A percentile compares a stretch with the other conserved stretches of the same genome.
Evolutionary conservation across 2,113 vertebrate genomes (phyloP).

Genomic region (Anas platyrhynchos): DNA sequence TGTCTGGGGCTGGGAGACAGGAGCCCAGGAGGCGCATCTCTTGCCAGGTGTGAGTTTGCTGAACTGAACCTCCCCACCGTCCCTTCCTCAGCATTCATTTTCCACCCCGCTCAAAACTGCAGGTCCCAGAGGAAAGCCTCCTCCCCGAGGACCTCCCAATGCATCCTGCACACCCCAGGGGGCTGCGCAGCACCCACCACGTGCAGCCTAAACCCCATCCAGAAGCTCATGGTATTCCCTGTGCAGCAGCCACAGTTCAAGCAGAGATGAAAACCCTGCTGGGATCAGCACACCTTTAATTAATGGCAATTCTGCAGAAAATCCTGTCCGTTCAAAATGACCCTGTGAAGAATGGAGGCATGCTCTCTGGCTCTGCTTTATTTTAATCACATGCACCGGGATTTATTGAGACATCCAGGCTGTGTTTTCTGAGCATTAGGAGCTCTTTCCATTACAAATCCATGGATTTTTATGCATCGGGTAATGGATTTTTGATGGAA

Average conservation of each 20-base stretch:
- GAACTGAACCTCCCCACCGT: not conserved
- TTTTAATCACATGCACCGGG: constrained; percentile 22
- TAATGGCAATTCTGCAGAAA: constrained; percentile 56
- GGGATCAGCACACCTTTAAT: constrained; percentile 48
- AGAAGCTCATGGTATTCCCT: not conserved
- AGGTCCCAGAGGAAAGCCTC: not conserved
- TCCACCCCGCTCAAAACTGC: not conserved
- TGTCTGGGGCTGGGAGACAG: fast-evolving
- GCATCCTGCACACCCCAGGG: not conserved
- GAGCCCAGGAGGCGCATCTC: not conserved
- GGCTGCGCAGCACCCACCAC: not conserved
- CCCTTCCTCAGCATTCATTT: not conserved
- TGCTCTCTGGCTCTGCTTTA: not conserved
- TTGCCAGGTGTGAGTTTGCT: not conserved
- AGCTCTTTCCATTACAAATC: constrained; percentile 54
- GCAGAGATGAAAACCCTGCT: not conserved
- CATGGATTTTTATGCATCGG: constrained; percentile 56
- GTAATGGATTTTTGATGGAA: constrained; percentile 69
- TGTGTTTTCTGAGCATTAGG: constrained; percentile 66
- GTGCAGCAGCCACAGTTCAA: not conserved
- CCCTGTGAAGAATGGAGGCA: not conserved
- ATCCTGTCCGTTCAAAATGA: constrained; percentile 20
- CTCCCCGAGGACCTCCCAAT: not conserved
- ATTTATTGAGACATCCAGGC: constrained; percentile 69
- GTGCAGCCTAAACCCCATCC: constrained; percentile 4